Evolutionary conservation across 2,113 vertebrate genomes (phyloP), one percentile per base, ranked within the genome.

Genomic region (Coracopsis vasa): DNA sequence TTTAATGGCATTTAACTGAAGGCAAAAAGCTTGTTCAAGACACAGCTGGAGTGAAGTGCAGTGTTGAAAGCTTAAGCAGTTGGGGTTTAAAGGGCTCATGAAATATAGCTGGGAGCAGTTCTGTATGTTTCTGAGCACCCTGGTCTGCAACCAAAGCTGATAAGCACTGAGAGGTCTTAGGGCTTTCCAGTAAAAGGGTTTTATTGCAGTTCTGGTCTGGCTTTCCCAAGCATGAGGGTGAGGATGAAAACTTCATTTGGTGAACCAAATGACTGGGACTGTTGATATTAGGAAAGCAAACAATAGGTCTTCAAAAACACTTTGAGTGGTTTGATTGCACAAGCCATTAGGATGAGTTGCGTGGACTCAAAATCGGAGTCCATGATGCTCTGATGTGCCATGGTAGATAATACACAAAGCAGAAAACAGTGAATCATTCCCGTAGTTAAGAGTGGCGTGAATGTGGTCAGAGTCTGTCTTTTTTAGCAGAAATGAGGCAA

Each of bases 381-480:
- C 0, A 0, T 16, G 31, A 6, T 72, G 44, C 29, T 78, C 47
- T 64, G 64, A 70, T 0, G 0, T 73, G 42, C 27, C 1, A 0
- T 33, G 21, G 62, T 37, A 39, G 44, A 33, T 71, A 35, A 51
- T 28, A 41, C 11, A 56, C 33, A 81, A 37, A 74, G 29, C 45
- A 88, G 60, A 47, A 83, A 47, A 35, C 27, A 61, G 17, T 47
- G 28, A 85, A 13, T 75, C 0, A 8, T 65, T 87, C 39, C 65
- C 31, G 16, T 47, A 17, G 25, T 83, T 54, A 21, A 35, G 20
- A 27, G 15, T 54, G 39, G 13, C 1, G 1, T 72, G 69, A 87
- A 75, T 24, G 24, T n/a, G 29, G 21, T 56, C 65, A 60, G 12
- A 62, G 28, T 39, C 41, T 74, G 24, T 51, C 51, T n/a, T 83